Base-by-base conservation (phyloP, 2,797 vertebrate species). In the Urophycis tenuis region DNA sequence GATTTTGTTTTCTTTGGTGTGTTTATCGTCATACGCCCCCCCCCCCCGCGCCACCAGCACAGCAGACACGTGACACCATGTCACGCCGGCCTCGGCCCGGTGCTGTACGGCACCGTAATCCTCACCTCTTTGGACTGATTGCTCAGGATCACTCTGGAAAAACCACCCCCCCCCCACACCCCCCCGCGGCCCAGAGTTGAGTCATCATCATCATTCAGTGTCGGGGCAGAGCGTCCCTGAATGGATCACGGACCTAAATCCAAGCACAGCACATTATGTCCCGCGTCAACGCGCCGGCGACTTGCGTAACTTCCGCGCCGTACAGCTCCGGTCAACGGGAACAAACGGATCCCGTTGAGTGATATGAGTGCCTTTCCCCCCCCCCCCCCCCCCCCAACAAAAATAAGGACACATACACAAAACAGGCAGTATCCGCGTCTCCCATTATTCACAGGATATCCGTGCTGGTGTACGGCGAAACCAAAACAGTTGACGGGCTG, bases 81-180 rank as follows among this genome's bases (percentile, higher is more conserved):
- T n/a, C 53, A 64, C 25, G 14, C 60, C 60, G 6, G 8, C 6
- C 29, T 17, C 29, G 15, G 67, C 6, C 25, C 67, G 31, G 17
- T 71, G 30, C 19, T 33, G 19, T 3, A 31, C 69, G 31, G 31
- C 30, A 5, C 32, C 31, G 14, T 19, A 32, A 71, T 8, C 29
- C 67, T 30, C 67, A 30, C 29, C 69, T 22, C 30, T 85, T 78
- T 81, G 77, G 79, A 25, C 79, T 79, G 83, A 85, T 83, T 80
- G 75, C 64, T 76, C 79, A 67, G 75, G 49, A 41, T 72, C 19
- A 33, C 71, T 30, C 25, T 29, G 69, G 25, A 69, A 73, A 77
- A 73, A 77, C 86, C 80, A 85, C 80, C 85, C 73, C 14, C 5
- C n/a, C 53, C 53, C 53, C 53, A 7, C 22, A 0, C 22, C 22